These are phyloP conservation scores for Holothuria glaberrima DNA, from an alignment of 35 echinoderm and acorn worm genomes.

Conservation along the genomic window DNA sequence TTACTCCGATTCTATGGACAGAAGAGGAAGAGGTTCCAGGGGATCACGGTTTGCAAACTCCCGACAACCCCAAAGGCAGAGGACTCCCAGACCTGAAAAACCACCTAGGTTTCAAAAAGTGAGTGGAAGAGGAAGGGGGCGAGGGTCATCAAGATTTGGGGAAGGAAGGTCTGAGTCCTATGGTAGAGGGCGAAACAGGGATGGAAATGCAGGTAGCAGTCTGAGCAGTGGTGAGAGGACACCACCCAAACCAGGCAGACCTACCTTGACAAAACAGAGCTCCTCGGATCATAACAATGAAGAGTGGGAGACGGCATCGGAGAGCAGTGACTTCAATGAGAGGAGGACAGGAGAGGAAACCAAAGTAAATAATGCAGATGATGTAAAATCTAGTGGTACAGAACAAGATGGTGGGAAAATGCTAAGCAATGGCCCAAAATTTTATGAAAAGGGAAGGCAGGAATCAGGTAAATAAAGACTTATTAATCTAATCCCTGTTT, in stretches of 20 bases:
- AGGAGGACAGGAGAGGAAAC: slow-evolving; percentile 59
- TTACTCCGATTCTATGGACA: slow-evolving; percentile 35
- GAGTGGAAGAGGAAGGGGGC: slow-evolving; percentile 66
- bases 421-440: slow-evolving; percentile 51
- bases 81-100: slow-evolving; percentile 70
- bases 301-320: slow-evolving; percentile 99
- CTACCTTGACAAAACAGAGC: slow-evolving; percentile 78
- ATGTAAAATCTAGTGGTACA: slow-evolving; percentile 28
- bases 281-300: slow-evolving; percentile 97
- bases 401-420: slow-evolving; percentile 54
- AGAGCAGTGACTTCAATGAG: slow-evolving; percentile 99
- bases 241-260: slow-evolving; percentile 39
- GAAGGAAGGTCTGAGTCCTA: slow-evolving; percentile 1
- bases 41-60: background rate
- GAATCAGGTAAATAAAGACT: background rate
- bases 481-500: no score
- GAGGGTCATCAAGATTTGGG: slow-evolving; percentile 24
- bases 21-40: slow-evolving; percentile 37
- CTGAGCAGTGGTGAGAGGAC: slow-evolving; percentile 73
- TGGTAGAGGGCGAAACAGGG: slow-evolving; percentile 32
- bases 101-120: slow-evolving; percentile 92
- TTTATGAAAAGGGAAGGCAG: background rate
- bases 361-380: slow-evolving; percentile 37
- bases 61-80: slow-evolving; percentile 34
- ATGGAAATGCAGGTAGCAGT: slow-evolving; percentile 51